Evolutionary conservation across 2,113 vertebrate genomes (phyloP).

Genomic region (Hypocryptadius cinnamomeus): DNA sequence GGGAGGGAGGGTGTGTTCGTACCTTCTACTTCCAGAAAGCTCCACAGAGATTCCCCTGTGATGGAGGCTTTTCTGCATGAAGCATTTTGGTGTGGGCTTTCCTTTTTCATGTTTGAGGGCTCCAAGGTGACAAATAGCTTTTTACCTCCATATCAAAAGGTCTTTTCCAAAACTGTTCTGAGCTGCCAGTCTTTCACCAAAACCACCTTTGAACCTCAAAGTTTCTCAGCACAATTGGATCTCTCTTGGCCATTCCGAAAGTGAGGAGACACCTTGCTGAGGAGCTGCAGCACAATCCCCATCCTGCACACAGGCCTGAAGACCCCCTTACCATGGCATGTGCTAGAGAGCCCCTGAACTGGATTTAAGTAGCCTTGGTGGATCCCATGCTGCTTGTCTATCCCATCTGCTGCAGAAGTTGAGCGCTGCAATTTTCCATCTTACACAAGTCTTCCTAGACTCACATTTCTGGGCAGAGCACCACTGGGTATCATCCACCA

Average conservation of each 20-base stretch:
- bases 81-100: not conserved
- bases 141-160: not conserved
- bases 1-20: not conserved
- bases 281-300: not conserved
- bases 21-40: not conserved
- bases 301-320: not conserved
- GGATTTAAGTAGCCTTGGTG: not conserved
- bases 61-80: not conserved
- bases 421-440: not conserved
- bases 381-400: not conserved
- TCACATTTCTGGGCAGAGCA: not conserved
- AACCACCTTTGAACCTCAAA: not conserved
- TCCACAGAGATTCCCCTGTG: not conserved
- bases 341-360: not conserved
- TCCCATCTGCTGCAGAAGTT: not conserved
- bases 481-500: not conserved
- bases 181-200: not conserved
- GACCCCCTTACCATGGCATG: rapidly evolving
- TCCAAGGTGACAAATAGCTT: not conserved
- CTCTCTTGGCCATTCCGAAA: not conserved
- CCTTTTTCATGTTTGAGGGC: not conserved
- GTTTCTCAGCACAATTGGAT: not conserved
- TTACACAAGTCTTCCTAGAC: not conserved
- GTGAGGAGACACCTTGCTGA: not conserved
- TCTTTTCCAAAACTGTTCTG: not conserved